These are phyloP conservation scores for Bombyx mori DNA, from an alignment of 1,140 invertebrate species.

Conservation along the genomic window DNA sequence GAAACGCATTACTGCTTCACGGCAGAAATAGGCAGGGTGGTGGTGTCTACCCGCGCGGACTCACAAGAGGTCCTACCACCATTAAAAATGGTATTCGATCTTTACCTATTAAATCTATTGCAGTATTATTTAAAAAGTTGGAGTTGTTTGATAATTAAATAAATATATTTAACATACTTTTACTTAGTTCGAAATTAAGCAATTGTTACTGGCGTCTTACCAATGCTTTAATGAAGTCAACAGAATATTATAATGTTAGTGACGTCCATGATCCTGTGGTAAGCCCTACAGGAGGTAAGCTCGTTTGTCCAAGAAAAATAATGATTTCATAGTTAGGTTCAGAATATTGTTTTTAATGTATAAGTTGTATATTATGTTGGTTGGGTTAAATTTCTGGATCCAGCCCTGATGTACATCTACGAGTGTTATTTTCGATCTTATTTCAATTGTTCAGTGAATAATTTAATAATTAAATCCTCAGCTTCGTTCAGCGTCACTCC, in stretches of 20 bases:
- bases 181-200: no score
- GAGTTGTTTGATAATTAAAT: no score
- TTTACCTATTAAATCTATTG: background rate
- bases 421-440: background rate
- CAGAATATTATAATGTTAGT: background rate
- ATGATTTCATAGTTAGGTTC: background rate
- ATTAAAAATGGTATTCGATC: no score
- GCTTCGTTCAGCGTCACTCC: constrained; percentile 14
- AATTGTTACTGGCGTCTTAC: no score
- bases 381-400: background rate
- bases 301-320: background rate
- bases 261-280: background rate
- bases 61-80: no score
- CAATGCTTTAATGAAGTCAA: no score
- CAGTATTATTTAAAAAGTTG: no score
- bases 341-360: background rate
- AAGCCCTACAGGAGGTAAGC: background rate
- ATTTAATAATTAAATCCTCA: constrained; percentile 41
- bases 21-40: no score
- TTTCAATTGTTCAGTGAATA: constrained; percentile 26
- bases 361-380: background rate
- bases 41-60: no score
- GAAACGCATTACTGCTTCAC: no score
- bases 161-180: no score
- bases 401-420: background rate